These are phyloP conservation scores for Nansenia antarctica DNA, from an alignment of 2,113 vertebrate genomes.

Conservation along the genomic window DNA sequence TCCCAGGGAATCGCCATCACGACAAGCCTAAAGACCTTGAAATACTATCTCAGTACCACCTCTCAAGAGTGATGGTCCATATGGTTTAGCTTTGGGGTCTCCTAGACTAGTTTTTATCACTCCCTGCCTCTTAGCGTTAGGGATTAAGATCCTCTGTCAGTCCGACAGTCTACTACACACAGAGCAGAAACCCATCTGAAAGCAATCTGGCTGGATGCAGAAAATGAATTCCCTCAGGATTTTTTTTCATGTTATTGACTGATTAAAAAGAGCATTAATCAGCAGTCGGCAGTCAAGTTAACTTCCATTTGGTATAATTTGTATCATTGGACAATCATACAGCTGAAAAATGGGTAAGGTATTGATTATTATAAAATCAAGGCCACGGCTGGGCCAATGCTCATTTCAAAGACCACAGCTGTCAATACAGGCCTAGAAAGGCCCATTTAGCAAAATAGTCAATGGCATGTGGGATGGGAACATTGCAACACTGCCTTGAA, in stretches of 20 bases:
- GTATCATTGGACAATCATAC: background rate
- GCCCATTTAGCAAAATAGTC: slow-evolving; percentile 5
- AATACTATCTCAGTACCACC: slow-evolving; percentile 22
- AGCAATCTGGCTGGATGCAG: background rate
- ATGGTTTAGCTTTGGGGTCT: slow-evolving; percentile 30
- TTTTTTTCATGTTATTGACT: background rate
- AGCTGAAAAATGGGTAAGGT: background rate
- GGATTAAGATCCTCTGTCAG: slow-evolving; percentile 15
- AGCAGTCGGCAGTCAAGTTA: background rate
- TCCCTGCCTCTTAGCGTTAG: background rate
- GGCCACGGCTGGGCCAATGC: background rate
- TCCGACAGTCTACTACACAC: slow-evolving; percentile 3
- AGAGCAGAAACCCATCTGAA: slow-evolving; percentile 4
- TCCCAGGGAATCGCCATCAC: slow-evolving; percentile 21
- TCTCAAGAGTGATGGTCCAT: slow-evolving; percentile 20
- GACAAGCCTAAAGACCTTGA: slow-evolving; percentile 28
- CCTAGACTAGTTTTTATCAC: background rate
- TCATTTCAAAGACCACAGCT: slow-evolving; percentile 2
- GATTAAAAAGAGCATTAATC: slow-evolving; percentile 1
- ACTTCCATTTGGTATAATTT: background rate
- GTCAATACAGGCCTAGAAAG: background rate
- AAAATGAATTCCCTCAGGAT: background rate
- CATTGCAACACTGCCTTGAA: background rate
- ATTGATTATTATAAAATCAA: slow-evolving; percentile 1
- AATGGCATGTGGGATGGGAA: background rate